Evolutionary conservation across 53 echinoderm and acorn worm genomes (phyloP).

Genomic region (Zoroaster sp.): DNA sequence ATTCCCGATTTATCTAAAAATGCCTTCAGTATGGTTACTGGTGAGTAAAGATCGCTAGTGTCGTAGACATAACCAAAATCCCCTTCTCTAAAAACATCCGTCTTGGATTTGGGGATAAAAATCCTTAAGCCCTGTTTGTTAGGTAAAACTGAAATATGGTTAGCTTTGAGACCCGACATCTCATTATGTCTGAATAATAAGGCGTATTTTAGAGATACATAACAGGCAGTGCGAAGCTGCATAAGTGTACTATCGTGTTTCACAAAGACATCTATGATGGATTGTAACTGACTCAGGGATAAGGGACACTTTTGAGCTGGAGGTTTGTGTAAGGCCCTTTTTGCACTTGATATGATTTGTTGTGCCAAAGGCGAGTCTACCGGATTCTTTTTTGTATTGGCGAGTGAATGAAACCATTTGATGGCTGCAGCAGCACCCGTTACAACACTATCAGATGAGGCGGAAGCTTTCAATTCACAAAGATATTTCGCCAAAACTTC

Average conservation of each 20-base stretch:
- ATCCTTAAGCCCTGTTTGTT: neutral
- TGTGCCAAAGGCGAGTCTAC: constrained; percentile 3
- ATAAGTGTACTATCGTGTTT: neutral
- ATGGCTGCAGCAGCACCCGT: neutral
- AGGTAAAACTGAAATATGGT: constrained; percentile 7
- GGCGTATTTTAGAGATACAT: neutral
- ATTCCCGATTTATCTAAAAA: neutral
- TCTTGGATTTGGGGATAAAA: constrained; percentile 22
- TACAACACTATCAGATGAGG: neutral
- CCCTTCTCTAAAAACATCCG: constrained; percentile 6
- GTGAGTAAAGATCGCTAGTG: neutral
- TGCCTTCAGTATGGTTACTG: neutral
- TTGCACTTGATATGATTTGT: neutral
- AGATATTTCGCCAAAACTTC: neutral
- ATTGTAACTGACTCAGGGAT: neutral
- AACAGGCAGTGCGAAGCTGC: neutral
- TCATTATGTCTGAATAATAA: constrained; percentile 9
- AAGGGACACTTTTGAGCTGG: neutral
- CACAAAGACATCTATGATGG: neutral
- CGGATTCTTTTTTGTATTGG: neutral
- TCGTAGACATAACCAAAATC: neutral
- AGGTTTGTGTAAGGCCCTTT: neutral
- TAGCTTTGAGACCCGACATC: neutral
- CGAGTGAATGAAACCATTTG: neutral
- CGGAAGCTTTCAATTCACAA: neutral